These are phyloP conservation scores for Oryzias melastigma DNA, from an alignment of 2,113 vertebrate species.

Conservation along the genomic window DNA sequence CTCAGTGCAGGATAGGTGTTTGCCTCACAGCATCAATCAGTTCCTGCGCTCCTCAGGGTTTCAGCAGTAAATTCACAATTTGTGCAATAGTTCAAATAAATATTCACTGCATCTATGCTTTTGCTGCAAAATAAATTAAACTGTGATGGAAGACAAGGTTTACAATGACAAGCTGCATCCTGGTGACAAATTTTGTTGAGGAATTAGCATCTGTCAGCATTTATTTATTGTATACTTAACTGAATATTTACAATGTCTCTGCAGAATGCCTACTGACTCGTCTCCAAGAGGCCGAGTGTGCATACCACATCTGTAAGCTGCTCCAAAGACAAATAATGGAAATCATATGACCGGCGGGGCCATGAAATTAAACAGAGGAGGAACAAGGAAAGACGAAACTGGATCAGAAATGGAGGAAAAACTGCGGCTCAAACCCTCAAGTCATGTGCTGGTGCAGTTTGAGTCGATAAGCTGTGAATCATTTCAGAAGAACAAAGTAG, in stretches of 20 bases:
- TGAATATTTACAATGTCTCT: conserved; percentile 60
- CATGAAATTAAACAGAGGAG: conserved; percentile 28
- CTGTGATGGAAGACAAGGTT: too few relatives aligned
- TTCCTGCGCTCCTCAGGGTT: too few relatives aligned
- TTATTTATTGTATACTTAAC: conserved; percentile 2
- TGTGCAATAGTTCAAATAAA: too few relatives aligned
- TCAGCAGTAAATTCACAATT: not conserved
- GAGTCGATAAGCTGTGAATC: not conserved
- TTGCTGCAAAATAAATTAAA: too few relatives aligned
- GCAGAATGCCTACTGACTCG: conserved; percentile 75
- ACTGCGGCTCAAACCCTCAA: not conserved
- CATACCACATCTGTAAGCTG: conserved; percentile 81
- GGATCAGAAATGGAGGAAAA: conserved; percentile 4
- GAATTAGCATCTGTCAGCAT: too few relatives aligned
- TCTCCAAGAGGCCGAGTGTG: conserved; percentile 77
- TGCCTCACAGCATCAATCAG: not conserved
- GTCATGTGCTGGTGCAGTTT: not conserved
- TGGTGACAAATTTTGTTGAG: too few relatives aligned
- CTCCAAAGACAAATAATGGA: conserved; percentile 82
- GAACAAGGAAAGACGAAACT: conserved; percentile 29
- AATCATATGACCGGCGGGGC: conserved; percentile 75
- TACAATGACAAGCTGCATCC: too few relatives aligned
- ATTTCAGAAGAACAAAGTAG: not conserved
- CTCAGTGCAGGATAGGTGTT: conserved; percentile 11
- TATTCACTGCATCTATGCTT: too few relatives aligned